A percentile compares a stretch with the other conserved stretches of the same genome.
phyloP scores from a whole-genome alignment of 2,888 invertebrate genomes.

The Pardosa pseudoannulata region DNA sequence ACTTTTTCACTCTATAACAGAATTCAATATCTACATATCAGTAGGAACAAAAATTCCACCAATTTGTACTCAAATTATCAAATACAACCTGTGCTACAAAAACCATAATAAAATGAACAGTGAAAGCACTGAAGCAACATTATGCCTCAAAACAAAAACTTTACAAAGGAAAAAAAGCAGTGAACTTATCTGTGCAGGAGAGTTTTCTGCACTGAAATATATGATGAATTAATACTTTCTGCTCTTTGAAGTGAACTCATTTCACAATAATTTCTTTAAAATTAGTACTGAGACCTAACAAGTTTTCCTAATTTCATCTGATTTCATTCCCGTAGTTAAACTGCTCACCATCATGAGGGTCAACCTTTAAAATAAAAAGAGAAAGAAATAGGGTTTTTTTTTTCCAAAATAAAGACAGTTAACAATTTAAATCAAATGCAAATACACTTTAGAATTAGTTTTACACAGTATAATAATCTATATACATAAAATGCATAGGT shows the following conservation, averaged over 20 bases:
- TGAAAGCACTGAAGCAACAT: neutral
- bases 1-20: too few species aligned
- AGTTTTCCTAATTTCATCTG: slow-evolving; percentile 26
- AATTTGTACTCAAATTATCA: neutral
- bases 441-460: too few species aligned
- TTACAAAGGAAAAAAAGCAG: neutral
- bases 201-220: too few species aligned
- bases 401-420: too few species aligned
- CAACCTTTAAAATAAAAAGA: slow-evolving; percentile 31
- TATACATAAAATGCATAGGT: too few species aligned
- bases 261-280: neutral
- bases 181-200: too few species aligned
- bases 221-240: too few species aligned
- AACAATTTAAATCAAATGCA: too few species aligned
- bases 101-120: neutral
- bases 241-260: too few species aligned
- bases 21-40: too few species aligned
- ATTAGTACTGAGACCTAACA: neutral
- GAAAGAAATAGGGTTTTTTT: too few species aligned
- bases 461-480: too few species aligned
- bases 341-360: slow-evolving; percentile 27
- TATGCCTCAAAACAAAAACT: neutral
- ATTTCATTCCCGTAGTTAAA: slow-evolving; percentile 52
- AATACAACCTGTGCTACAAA: neutral
- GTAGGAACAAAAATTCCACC: neutral